phyloP scores from a whole-genome alignment of 2,888 invertebrate genomes.

The Trilocha varians region DNA sequence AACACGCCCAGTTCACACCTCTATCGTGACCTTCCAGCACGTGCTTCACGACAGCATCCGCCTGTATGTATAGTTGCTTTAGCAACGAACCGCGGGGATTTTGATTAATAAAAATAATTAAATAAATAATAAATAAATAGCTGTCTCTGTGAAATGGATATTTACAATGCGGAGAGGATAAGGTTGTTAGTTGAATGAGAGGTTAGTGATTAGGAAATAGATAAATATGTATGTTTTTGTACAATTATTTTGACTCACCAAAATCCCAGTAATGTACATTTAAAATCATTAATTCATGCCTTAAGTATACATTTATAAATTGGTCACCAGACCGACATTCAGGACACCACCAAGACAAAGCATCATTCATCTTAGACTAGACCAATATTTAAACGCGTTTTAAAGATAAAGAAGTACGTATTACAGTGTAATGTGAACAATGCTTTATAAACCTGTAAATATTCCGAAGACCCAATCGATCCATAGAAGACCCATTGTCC shows the following conservation, averaged over 20 bases:
- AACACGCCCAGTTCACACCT: conserved; percentile 98
- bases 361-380: no score
- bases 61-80: conserved; percentile 50
- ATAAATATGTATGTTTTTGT: background rate
- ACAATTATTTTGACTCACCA: background rate
- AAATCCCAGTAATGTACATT: background rate
- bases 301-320: no score
- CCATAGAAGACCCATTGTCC: background rate
- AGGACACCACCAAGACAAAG: background rate
- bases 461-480: no score
- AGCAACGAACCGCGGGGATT: conserved; percentile 6
- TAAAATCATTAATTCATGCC: background rate
- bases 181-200: background rate
- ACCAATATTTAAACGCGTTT: no score
- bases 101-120: conserved; percentile 5
- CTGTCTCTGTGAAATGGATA: background rate
- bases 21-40: conserved; percentile 95
- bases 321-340: no score
- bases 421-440: no score
- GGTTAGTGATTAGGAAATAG: background rate
- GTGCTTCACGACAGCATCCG: conserved; percentile 94
- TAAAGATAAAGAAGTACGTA: no score
- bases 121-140: background rate
- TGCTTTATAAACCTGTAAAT: no score
- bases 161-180: background rate